Base-by-base conservation (phyloP, 2,113 vertebrate species). In the Marcusenius ussheri region DNA sequence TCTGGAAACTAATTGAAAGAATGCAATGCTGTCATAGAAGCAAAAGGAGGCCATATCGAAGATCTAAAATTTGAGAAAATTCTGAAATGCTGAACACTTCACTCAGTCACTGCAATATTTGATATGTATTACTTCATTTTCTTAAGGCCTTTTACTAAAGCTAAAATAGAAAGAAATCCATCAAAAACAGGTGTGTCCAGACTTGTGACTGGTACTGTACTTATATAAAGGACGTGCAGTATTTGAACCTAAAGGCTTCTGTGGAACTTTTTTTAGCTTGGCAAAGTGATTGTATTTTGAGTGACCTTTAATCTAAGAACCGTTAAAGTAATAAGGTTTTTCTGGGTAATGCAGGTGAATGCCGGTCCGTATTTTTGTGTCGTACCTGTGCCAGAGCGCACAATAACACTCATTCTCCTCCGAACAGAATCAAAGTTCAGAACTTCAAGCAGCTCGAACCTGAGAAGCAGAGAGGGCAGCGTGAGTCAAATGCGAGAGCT, bases 391-490 rank as follows among this genome's bases (percentile, higher is more conserved):
- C 89, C 89, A 49, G 97, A 95, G 88, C 94, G 96, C 91, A 99
- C 98, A 0, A 99, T 98, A 5, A 99, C 98, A 31, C 98, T 99
- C 98, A 99, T 99, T 90, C 98, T 95, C 53, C 98, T 96, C 88
- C 98, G 95, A 83, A 99, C 98, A 0, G 98, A 99, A 94, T 99
- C 98, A 85, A 99, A 99, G 70, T 96, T 98, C 92, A 99, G 92
- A 91, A 97, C 94, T 10, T 99, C 97, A 47, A 99, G 88, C 74
- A 99, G 93, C 92, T 99, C 97, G 92, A 98, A 99, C 92, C 98
- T 99, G 93, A 86, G 90, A 39, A 31, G 88, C 83, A 91, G 89
- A 91, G 89, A 11, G 39, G 62, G 21, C 35, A 11, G 1, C 6
- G n/a, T 84, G 35, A 24, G 42, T 84, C 21, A 47, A 24, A 84